Evolutionary conservation across 2,113 vertebrate genomes (phyloP).

Genomic region (Pitta sordida): DNA sequence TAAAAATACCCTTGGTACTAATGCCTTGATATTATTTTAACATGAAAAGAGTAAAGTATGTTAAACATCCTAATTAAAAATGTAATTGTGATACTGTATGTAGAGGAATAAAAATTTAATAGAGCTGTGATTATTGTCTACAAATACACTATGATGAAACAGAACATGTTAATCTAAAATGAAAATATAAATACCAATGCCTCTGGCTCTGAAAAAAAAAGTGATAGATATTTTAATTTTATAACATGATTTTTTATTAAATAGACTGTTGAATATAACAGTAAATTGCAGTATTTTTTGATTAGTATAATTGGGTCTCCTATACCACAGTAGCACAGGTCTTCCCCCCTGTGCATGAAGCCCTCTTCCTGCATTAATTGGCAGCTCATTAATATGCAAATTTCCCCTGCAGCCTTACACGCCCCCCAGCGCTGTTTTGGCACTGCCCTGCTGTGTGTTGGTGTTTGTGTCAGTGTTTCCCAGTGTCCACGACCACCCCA

Average conservation of each 20-base stretch:
- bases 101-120: background rate
- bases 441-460: too few relatives aligned
- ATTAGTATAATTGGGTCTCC: too few relatives aligned
- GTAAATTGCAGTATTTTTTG: background rate
- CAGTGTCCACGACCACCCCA: too few relatives aligned
- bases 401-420: too few relatives aligned
- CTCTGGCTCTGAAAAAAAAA: background rate
- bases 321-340: too few relatives aligned
- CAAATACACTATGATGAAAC: background rate
- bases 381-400: too few relatives aligned
- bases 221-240: constrained; percentile 1
- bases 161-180: background rate
- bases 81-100: background rate
- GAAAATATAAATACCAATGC: background rate
- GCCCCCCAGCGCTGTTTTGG: too few relatives aligned
- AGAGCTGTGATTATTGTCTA: background rate
- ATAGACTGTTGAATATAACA: background rate
- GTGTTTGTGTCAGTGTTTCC: too few relatives aligned
- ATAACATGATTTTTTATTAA: background rate
- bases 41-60: background rate
- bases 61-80: background rate
- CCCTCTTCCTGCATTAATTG: too few relatives aligned
- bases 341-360: too few relatives aligned
- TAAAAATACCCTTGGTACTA: background rate
- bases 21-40: background rate